Evolutionary conservation across 1,140 invertebrate species (phyloP).

Genomic region (Calephelis virginiensis): DNA sequence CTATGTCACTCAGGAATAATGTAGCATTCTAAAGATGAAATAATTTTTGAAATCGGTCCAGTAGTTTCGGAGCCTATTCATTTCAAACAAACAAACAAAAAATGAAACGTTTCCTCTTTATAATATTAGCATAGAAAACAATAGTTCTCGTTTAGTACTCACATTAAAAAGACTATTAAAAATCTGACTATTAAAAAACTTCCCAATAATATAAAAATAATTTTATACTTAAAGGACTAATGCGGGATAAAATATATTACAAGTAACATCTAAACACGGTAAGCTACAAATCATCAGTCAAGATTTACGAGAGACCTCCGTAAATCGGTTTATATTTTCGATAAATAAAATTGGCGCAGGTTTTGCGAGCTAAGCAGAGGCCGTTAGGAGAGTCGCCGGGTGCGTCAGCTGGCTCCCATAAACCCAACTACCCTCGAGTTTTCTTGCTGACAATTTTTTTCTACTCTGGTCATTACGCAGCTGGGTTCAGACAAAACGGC

Average conservation of each 20-base stretch:
- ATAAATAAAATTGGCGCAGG: slow-evolving; percentile 78
- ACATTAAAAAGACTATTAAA: no score
- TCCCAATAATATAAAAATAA: no score
- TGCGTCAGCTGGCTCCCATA: slow-evolving; percentile 72
- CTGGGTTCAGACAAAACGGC: slow-evolving; percentile 77
- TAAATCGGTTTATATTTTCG: slow-evolving; percentile 78
- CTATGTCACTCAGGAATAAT: no score
- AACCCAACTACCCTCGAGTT: slow-evolving; percentile 74
- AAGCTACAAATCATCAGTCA: slow-evolving; percentile 70
- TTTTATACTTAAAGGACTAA: no score
- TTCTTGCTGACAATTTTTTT: slow-evolving; percentile 79
- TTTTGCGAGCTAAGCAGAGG: slow-evolving; percentile 77
- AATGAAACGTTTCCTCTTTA: no score
- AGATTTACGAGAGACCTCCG: slow-evolving; percentile 70
- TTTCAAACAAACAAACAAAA: no score
- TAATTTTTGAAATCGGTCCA: no score
- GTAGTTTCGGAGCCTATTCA: no score
- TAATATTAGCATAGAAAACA: no score
- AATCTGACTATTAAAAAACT: no score
- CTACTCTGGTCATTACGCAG: slow-evolving; percentile 74
- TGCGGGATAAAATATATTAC: background rate
- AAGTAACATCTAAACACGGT: background rate
- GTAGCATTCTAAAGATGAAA: no score
- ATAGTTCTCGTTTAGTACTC: no score
- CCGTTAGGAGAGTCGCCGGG: slow-evolving; percentile 68